Percentiles rank a stretch among this genome's conserved stretches.
These are phyloP conservation scores for Sinocyclocheilus rhinocerous DNA, from an alignment of 2,113 vertebrate genomes.

Conservation along the genomic window DNA sequence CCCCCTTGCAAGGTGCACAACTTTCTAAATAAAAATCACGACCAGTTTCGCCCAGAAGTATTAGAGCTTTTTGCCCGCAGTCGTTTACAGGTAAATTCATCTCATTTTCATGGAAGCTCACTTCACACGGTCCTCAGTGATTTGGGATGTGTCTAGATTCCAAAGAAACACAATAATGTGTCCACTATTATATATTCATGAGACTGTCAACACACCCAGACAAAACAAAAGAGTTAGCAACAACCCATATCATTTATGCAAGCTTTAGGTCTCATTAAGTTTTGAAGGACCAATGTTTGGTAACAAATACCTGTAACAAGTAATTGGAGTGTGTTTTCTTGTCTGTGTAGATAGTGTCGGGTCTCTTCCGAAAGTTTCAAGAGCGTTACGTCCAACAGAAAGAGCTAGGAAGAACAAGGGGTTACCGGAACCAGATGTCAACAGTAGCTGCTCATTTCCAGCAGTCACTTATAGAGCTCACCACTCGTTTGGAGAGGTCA, in stretches of 20 bases:
- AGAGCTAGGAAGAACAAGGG: constrained; percentile 69
- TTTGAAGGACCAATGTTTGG: constrained; percentile 21
- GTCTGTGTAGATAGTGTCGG: constrained; percentile 79
- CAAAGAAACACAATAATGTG: constrained; percentile 14
- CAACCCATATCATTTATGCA: constrained; percentile 32
- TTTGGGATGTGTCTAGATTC: not conserved
- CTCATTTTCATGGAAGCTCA: not conserved
- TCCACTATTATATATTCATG: constrained; percentile 25
- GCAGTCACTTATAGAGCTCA: constrained; percentile 83
- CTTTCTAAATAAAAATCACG: constrained; percentile 89
- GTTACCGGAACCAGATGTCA: constrained; percentile 68
- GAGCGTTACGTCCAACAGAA: constrained; percentile 69
- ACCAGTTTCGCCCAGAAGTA: constrained; percentile 81
- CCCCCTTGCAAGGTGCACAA: constrained; percentile 82
- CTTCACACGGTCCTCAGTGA: constrained; percentile 6
- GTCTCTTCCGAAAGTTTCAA: constrained; percentile 81
- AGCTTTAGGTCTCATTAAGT: constrained; percentile 26
- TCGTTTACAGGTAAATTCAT: constrained; percentile 78
- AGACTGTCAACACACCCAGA: constrained; percentile 1
- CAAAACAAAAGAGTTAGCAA: constrained; percentile 5
- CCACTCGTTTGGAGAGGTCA: constrained; percentile 82
- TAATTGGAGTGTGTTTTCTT: constrained; percentile 22
- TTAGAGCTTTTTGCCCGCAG: constrained; percentile 86
- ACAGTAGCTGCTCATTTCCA: constrained; percentile 83
- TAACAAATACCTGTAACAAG: not conserved